phyloP scores from a whole-genome alignment of 2,888 invertebrate species.

The Perizoma affinitatum region DNA sequence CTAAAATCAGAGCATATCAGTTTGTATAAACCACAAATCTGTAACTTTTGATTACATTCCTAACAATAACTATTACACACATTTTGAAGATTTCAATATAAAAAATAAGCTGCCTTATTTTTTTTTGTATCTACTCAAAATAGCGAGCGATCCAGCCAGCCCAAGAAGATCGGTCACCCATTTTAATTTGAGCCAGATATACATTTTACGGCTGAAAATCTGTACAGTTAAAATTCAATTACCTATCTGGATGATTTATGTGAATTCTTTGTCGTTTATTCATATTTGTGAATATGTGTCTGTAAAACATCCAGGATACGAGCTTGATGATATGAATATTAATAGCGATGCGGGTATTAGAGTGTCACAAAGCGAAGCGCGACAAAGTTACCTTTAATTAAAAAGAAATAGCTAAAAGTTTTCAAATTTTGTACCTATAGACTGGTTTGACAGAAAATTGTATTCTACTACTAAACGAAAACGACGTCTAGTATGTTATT shows the following conservation, averaged over 20 bases:
- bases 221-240: conserved; percentile 40
- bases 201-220: conserved; percentile 42
- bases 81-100: background rate
- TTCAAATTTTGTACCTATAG: too few relatives aligned
- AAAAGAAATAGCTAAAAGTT: too few relatives aligned
- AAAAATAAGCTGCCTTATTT: conserved; percentile 1
- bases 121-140: too few relatives aligned
- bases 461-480: too few relatives aligned
- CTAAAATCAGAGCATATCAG: conserved; percentile 13
- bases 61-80: background rate
- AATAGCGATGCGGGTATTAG: conserved; percentile 49
- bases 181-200: conserved; percentile 30
- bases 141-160: too few relatives aligned
- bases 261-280: conserved; percentile 46
- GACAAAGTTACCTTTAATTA: conserved; percentile 51
- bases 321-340: conserved; percentile 61
- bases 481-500: too few relatives aligned
- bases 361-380: conserved; percentile 41
- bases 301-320: conserved; percentile 28
- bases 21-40: conserved; percentile 18
- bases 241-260: conserved; percentile 30
- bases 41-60: background rate
- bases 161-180: conserved; percentile 15
- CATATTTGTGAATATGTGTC: conserved; percentile 43
- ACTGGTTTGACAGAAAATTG: too few relatives aligned